Evolutionary conservation across 2,797 vertebrate species (phyloP).

Genomic region (Myotis findleyi): DNA sequence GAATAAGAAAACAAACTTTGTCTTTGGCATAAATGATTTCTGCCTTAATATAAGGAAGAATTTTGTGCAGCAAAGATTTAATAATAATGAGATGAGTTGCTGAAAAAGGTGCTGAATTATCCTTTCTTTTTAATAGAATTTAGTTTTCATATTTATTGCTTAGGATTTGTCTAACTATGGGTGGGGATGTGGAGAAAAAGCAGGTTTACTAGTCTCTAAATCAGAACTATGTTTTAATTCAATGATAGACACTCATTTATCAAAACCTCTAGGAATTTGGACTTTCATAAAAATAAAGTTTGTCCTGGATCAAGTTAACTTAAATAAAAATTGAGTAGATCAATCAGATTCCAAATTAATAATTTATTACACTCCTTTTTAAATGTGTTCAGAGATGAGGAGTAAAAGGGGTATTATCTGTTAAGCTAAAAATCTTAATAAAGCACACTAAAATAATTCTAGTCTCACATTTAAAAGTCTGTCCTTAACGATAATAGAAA

Average conservation of each 20-base stretch:
- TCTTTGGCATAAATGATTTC: not conserved
- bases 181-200: not conserved
- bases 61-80: not conserved
- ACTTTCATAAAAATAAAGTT: conserved; percentile 12
- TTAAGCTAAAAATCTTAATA: conserved; percentile 22
- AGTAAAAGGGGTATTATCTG: not conserved
- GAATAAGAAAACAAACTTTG: conserved; percentile 44
- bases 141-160: not conserved
- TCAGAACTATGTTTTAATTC: conserved; percentile 8
- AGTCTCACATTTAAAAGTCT: conserved; percentile 18
- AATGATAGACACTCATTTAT: conserved; percentile 6
- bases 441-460: not conserved
- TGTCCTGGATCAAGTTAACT: not conserved
- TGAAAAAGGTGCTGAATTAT: not conserved
- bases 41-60: not conserved
- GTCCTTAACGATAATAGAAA: not conserved
- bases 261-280: conserved; percentile 17
- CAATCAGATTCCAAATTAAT: not conserved
- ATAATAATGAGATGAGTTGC: conserved; percentile 41
- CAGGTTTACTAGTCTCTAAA: not conserved
- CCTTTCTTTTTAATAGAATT: conserved; percentile 7
- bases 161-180: conserved; percentile 18
- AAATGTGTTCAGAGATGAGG: not conserved
- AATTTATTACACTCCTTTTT: not conserved
- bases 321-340: not conserved